Evolutionary conservation across 2,113 vertebrate species (phyloP), one percentile per base, ranked within the genome.

Genomic region (Ammodytes marinus): DNA sequence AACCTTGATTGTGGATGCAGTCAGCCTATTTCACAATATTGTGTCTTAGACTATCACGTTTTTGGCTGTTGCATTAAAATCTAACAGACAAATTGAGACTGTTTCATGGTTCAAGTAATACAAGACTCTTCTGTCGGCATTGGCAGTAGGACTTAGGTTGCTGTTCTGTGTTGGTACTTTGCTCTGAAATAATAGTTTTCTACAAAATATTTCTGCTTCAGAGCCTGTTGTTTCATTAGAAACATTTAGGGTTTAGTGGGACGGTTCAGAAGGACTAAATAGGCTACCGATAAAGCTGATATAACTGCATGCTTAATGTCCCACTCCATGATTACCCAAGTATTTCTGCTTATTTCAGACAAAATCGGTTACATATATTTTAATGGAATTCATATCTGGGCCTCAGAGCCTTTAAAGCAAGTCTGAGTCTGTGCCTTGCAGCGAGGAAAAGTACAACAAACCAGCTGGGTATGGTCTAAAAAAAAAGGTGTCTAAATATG

Each of bases 321-420:
- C 60, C 46, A 47, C 73, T 77, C 14, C 8, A 52, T 40, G 59
- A 50, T 79, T 77, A 59, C 63, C 42, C 27, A 5, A n/a, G 46
- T 71, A 50, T 84, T 76, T 73, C 61, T 87, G 65, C 74, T 67
- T 72, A 71, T 61, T 45, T 46, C 57, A 66, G 77, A 49, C 69
- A 69, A 79, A 86, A 80, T 54, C 53, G 69, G 85, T 77, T 58
- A 75, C 57, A 55, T 57, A 52, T 82, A 80, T 71, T 67, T 66
- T 60, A 86, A 76, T 85, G 43, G 40, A 42, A 64, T 70, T 79
- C 81, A 74, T 52, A 80, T 54, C 37, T 78, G 68, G 59, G 50
- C 69, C 63, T 80, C 46, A 58, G 12, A 68, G 49, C 68, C 66
- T 84, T 45, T 76, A 50, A 64, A 65, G 77, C 54, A 64, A 63